Base-by-base conservation (phyloP, 1,140 invertebrate species). In the Euura lappo region DNA sequence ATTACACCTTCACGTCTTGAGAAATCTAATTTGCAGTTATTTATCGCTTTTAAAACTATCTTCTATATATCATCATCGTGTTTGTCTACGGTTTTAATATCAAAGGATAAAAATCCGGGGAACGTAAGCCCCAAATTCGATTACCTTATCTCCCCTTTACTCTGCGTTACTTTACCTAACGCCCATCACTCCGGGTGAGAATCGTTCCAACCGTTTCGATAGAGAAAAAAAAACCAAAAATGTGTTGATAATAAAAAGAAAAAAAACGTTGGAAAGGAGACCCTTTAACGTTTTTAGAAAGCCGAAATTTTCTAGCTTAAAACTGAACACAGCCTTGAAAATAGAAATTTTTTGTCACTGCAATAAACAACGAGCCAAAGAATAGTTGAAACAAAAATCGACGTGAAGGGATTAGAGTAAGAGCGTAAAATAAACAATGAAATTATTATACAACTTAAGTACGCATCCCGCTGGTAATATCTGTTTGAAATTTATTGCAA, bases 91-190 rank as follows among this genome's bases (percentile, higher is more conserved):
- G 6, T 4, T 60, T 28, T 1, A 28, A 11, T 60, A 2, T n/a
- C 8, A 1, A 60, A 60, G 51, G 51, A 60, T 60, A 11, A 60
- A 60, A 28, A 60, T 3, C 10, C 13, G 13, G 51, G 51, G 13
- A 60, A 4, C 3, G 13, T 11, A n/a, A 60, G 51, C 13, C 51
- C 3, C 10, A 8, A n/a, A 11, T 60, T n/a, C 51, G 51, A 60
- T 60, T n/a, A n/a, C 51, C 13, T 60, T 60, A 60, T 60, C 51
- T 60, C 51, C 51, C 51, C 51, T n/a, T 60, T n/a, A 60, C 51
- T 60, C 13, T 60, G 8, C 51, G 2, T n/a, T n/a, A 60, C 51
- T 60, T 8, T 28, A 28, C 28, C 28, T 28, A 28, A 28, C 28
- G 28, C 28, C 28, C 28, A 28, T 28, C 51, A 60, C 10, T 60